Evolutionary conservation across 23 tunicate species (phyloP).

Genomic region (Trididemnum clinides): DNA sequence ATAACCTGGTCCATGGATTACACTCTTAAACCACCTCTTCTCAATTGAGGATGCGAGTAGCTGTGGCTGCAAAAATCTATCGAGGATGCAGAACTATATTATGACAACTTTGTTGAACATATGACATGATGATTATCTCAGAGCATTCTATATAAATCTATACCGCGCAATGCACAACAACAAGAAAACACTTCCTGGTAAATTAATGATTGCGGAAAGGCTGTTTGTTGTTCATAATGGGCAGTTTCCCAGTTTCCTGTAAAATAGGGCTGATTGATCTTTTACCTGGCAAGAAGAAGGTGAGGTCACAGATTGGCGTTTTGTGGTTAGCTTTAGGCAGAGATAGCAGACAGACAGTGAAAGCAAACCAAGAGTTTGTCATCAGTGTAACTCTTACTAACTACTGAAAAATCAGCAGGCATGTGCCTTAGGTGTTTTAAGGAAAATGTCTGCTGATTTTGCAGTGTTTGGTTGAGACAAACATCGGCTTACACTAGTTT

Average conservation of each 20-base stretch:
- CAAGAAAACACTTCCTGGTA: background rate
- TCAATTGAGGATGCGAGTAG: background rate
- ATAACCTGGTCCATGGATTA: no score
- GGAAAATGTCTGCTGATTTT: no score
- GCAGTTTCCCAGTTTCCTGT: background rate
- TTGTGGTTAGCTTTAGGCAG: background rate
- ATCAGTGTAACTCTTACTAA: no score
- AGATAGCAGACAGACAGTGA: background rate
- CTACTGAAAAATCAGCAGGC: no score
- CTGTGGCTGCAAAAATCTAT: background rate
- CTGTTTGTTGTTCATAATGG: no score
- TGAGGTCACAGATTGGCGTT: background rate
- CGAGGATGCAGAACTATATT: background rate
- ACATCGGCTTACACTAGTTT: background rate
- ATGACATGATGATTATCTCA: background rate
- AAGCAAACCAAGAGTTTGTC: background rate
- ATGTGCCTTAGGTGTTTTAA: no score
- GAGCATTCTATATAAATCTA: background rate
- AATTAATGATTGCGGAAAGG: background rate
- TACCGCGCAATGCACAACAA: background rate
- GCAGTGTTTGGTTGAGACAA: background rate
- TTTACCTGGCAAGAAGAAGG: background rate
- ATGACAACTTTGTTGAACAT: background rate
- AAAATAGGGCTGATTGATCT: background rate
- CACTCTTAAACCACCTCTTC: no score